Evolutionary conservation across 2,888 invertebrate species (phyloP).

Genomic region (Acanthosepion lycidas): DNA sequence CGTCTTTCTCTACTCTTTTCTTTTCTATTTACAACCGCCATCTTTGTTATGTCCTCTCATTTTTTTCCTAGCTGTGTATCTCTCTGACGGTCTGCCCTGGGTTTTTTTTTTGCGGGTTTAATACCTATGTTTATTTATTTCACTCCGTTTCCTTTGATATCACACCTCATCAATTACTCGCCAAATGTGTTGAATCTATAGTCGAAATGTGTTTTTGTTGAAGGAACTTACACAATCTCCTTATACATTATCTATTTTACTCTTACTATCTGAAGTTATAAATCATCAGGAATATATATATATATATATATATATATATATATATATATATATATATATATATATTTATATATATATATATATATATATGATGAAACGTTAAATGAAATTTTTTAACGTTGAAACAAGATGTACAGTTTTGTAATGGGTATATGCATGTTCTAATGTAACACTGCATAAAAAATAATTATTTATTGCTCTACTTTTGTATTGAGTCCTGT

Average conservation of each 20-base stretch:
- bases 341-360: not conserved
- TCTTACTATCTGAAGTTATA: no score
- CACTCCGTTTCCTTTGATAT: not conserved
- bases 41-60: not conserved
- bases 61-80: not conserved
- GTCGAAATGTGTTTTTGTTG: no score
- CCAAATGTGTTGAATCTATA: slow-evolving; percentile 48
- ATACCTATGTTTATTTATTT: not conserved
- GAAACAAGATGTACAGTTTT: no score
- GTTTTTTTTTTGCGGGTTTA: not conserved
- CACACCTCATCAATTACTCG: not conserved
- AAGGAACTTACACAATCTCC: slow-evolving; percentile 25
- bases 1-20: slow-evolving; percentile 45
- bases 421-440: no score
- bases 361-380: not conserved
- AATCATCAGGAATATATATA: not conserved
- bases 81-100: not conserved
- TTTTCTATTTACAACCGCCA: not conserved
- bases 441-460: no score
- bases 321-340: slow-evolving; percentile 1
- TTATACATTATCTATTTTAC: not conserved
- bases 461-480: no score
- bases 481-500: no score
- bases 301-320: not conserved
- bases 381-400: no score